Conservation (phyloP, 2,888 invertebrate genomes). For the Phortica okadai region DNA sequence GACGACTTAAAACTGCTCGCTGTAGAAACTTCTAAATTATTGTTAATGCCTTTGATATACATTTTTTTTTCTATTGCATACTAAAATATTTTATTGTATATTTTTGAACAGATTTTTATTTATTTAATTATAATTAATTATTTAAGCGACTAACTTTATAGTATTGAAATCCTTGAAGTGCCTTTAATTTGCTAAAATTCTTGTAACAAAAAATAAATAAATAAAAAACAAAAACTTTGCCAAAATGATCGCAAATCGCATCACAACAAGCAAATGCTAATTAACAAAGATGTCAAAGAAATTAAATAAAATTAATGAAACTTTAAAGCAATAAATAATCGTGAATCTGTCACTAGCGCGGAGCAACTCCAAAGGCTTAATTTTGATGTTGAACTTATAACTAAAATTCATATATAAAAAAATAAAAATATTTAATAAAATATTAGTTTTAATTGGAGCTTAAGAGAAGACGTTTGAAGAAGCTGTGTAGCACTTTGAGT, state of each 20-base stretch:
- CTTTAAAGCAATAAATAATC: conserved; percentile 37
- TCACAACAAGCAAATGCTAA: background rate
- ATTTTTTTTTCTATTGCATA: background rate
- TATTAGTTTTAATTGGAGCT: background rate
- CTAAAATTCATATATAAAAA: conserved; percentile 37
- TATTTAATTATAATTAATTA: background rate
- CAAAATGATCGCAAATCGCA: conserved; percentile 7
- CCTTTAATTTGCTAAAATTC: conserved; percentile 68
- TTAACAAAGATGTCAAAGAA: conserved; percentile 5
- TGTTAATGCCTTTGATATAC: background rate
- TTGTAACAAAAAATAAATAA: conserved; percentile 55
- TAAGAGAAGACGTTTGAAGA: too few species aligned
- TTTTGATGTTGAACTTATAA: conserved; percentile 65
- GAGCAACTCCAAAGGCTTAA: conserved; percentile 67
- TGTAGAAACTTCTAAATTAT: background rate
- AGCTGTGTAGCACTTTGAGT: background rate
- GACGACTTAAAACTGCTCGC: background rate
- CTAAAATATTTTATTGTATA: background rate
- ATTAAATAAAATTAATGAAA: conserved; percentile 25
- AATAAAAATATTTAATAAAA: conserved; percentile 5
- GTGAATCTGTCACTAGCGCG: conserved; percentile 39
- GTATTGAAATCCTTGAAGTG: conserved; percentile 61
- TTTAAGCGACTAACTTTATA: conserved; percentile 26
- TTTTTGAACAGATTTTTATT: background rate
- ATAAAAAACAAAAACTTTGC: background rate